Evolutionary conservation across 2,888 invertebrate species (phyloP), one percentile per base, ranked within the genome.

Genomic region (Amiota communis): DNA sequence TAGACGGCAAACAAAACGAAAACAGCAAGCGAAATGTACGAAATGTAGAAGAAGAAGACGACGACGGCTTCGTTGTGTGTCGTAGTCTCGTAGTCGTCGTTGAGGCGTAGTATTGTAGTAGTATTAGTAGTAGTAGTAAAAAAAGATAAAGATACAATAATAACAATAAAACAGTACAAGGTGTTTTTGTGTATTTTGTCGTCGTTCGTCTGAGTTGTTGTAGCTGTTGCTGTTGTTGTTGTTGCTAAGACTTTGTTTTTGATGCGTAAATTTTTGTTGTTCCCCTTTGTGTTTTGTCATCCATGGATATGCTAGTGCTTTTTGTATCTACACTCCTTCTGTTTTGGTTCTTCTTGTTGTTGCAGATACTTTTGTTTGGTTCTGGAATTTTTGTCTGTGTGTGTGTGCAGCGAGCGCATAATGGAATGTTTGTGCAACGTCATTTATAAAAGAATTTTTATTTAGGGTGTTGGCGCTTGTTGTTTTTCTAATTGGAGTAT

Each of bases 211-310:
- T 68, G 57, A 57, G 57, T 57, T 46, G 63, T 13, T 46, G 46
- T 36, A n/a, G 36, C 6, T n/a, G 47, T 20, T n/a, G 47, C n/a
- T 53, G 12, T 70, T 20, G 53, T 36, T 75, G 73, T 20, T 59
- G 67, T 67, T 77, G 75, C 57, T 81, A 77, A 80, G 77, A 80
- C 71, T 80, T 23, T 82, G 77, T 76, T 82, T 76, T 76, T 79
- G 79, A 72, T 78, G 76, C 76, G 70, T 69, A 48, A 46, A 63
- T 56, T 73, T 17, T 70, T 71, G 48, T 51, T 64, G 64, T 56
- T 57, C 15, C 20, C 15, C 15, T 59, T 67, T 49, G 10, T 65
- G 59, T 64, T 71, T 36, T 49, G 53, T 59, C 57, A 9, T 1
- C n/a, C 15, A 15, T 15, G 12, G 53, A 20, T 59, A 20, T 59